Conservation (phyloP, 2,888 invertebrate genomes). For the Tachina fera region DNA sequence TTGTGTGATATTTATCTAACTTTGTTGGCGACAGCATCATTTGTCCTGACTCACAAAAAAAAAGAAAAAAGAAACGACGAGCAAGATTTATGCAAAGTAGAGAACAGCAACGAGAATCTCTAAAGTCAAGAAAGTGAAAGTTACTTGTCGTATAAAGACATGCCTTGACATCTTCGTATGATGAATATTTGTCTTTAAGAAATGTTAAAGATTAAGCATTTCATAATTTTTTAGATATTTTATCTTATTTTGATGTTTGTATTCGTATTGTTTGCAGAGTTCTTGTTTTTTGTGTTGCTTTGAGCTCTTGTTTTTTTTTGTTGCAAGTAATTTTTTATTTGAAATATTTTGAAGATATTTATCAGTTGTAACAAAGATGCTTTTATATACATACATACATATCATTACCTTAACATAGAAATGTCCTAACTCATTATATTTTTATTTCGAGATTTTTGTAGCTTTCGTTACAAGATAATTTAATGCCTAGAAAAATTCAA, state of each 20-base stretch:
- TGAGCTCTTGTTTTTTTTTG: neutral
- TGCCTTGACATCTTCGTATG: slow-evolving; percentile 51
- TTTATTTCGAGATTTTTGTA: no score
- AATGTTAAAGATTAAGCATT: slow-evolving; percentile 22
- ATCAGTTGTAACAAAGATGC: neutral
- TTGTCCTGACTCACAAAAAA: slow-evolving; percentile 29
- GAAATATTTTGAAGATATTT: slow-evolving; percentile 12
- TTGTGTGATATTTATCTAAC: slow-evolving; percentile 57
- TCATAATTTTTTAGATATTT: neutral
- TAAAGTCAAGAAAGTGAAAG: slow-evolving; percentile 34
- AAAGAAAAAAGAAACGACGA: neutral
- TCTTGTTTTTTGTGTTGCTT: neutral
- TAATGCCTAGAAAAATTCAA: no score
- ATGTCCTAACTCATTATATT: no score
- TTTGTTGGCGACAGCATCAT: slow-evolving; percentile 65
- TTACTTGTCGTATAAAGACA: slow-evolving; percentile 31
- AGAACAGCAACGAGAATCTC: slow-evolving; percentile 12
- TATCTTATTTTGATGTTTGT: neutral
- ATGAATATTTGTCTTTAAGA: slow-evolving; percentile 37
- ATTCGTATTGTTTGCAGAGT: neutral
- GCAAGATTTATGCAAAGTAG: neutral
- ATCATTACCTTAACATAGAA: no score
- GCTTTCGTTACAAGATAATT: no score
- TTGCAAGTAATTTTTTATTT: neutral
- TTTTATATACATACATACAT: no score